Percentiles rank a stretch among this genome's conserved stretches.
These are phyloP conservation scores for Ptyas mucosa DNA, from an alignment of 2,113 vertebrate genomes.

Conservation along the genomic window DNA sequence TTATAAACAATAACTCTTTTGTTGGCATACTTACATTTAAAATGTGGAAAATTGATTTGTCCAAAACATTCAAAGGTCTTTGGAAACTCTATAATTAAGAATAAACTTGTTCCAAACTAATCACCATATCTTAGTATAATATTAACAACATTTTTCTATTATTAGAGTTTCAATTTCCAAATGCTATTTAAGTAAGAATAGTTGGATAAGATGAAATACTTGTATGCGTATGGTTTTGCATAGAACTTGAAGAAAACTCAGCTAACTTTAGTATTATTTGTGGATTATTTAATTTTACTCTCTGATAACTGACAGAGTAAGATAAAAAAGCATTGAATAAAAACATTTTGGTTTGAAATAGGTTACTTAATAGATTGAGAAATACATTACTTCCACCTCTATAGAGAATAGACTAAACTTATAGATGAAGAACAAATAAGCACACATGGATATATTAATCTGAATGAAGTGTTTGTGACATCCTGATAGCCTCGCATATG, in stretches of 20 bases:
- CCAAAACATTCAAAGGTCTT: not conserved
- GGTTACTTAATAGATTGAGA: constrained; percentile 20
- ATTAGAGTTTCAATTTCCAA: not conserved
- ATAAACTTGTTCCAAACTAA: not conserved
- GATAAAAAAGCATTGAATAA: not conserved
- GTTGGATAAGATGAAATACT: not conserved
- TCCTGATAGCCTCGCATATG: constrained; percentile 40
- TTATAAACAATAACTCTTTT: not conserved
- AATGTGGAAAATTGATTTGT: not conserved
- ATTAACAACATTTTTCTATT: not conserved
- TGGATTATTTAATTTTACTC: constrained; percentile 49
- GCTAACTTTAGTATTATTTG: constrained; percentile 33
- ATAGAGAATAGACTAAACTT: constrained; percentile 48
- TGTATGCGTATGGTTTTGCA: not conserved
- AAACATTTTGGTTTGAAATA: constrained; percentile 7
- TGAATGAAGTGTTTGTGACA: constrained; percentile 42
- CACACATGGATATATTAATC: constrained; percentile 34
- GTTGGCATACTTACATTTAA: not conserved
- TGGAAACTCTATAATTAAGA: not conserved
- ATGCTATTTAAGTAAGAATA: not conserved
- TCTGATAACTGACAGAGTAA: constrained; percentile 4
- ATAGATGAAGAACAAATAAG: constrained; percentile 49
- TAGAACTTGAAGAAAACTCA: not conserved
- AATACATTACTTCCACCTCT: not conserved
- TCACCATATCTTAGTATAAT: not conserved